Base-by-base conservation (phyloP, 2,113 vertebrate genomes). In the Apeltes quadracus region DNA sequence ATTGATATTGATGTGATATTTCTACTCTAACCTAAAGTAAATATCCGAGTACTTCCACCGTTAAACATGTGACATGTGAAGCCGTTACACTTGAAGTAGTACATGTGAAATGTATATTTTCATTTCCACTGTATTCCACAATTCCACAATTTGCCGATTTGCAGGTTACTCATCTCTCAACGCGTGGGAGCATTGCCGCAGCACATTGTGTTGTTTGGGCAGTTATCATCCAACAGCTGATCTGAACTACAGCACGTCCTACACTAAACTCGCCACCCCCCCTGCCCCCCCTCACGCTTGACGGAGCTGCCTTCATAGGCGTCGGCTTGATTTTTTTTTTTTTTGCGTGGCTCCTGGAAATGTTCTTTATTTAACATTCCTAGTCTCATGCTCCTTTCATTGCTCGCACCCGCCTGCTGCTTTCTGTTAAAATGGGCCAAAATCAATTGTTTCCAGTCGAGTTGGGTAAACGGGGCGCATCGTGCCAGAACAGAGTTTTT, bases 381-480 rank as follows among this genome's bases (percentile, higher is more conserved):
- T 29, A 62, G 57, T 70, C 72, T 78, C 43, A 46, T 64, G 43
- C 29, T 39, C 32, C 29, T 7, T n/a, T 79, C 76, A 68, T 75
- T 75, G 70, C 75, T 62, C 41, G 61, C 54, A 55, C 51, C 69
- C 38, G 51, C 63, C 73, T 20, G 75, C 83, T 78, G 69, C 69
- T 69, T 78, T 81, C 71, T 44, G 39, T 70, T 80, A 74, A 84
- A 82, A 87, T 41, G 36, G 68, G 50, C 64, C 64, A 77, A 83
- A 84, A 82, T 85, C 84, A 70, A 82, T 85, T 81, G 78, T 86
- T 85, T 85, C 78, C 70, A 79, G 78, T 81, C 68, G 70, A 75
- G 75, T 75, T 64, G 79, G 73, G 79, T 81, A 83, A 89, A 85
- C 67, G 68, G 76, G 56, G 78, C 44, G 78, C 50, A 82, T 74